These are phyloP conservation scores for Linnaemya tessellans DNA, from an alignment of 2,888 invertebrate genomes.

Conservation along the genomic window DNA sequence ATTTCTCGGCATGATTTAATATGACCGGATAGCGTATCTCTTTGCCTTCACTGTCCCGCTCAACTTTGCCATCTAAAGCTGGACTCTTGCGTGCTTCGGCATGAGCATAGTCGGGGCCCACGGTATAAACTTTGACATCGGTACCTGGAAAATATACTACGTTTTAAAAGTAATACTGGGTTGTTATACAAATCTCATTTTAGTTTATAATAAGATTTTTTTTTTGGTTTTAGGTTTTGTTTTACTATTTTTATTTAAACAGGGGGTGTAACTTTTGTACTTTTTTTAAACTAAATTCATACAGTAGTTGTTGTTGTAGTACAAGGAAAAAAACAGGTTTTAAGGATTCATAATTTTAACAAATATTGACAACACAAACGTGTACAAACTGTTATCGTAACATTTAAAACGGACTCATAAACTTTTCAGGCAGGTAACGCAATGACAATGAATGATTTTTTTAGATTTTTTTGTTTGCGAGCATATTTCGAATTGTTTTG, in stretches of 20 bases:
- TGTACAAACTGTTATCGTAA: constrained; percentile 69
- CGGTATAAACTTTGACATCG: constrained; percentile 96
- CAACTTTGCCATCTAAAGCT: constrained; percentile 98
- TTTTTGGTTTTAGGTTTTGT: constrained; percentile 51
- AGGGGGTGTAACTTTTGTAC: constrained; percentile 21
- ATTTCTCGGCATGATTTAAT: constrained; percentile 97
- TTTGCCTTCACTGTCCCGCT: constrained; percentile 98
- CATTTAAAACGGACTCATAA: constrained; percentile 57
- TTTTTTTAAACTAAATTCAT: constrained; percentile 19
- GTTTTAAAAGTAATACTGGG: constrained; percentile 84
- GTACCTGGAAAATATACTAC: constrained; percentile 85
- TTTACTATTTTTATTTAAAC: constrained; percentile 38
- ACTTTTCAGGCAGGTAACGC: constrained; percentile 65
- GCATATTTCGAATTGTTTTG: constrained; percentile 62
- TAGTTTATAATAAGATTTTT: constrained; percentile 74
- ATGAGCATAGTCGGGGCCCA: constrained; percentile 99
- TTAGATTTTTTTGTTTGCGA: constrained; percentile 34
- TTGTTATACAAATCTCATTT: constrained; percentile 77
- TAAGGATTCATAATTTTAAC: constrained; percentile 45
- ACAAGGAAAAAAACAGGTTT: neutral
- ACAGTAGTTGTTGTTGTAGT: constrained; percentile 38
- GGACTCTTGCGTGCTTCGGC: constrained; percentile 99
- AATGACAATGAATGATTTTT: constrained; percentile 68
- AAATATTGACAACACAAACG: constrained; percentile 54
- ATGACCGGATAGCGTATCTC: constrained; percentile 99